A percentile compares a stretch with the other conserved stretches of the same genome.
Evolutionary conservation across 2,113 vertebrate species (phyloP).

Genomic region (Pluvialis apricaria): DNA sequence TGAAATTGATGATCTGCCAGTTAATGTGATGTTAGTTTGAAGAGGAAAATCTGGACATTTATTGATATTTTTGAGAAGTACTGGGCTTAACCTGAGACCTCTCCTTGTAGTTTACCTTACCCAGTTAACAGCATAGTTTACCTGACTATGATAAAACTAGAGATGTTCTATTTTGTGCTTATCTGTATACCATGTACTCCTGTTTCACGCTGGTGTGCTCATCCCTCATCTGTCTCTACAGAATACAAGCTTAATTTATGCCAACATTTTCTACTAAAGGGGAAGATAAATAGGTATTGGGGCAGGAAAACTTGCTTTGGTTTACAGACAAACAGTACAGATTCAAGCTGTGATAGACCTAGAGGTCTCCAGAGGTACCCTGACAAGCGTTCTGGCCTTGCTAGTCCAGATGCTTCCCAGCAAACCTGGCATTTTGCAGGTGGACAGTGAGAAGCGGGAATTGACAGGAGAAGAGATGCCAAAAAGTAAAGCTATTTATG

Average conservation of each 20-base stretch:
- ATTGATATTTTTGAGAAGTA: neutral
- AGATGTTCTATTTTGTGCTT: neutral
- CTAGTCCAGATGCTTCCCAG: neutral
- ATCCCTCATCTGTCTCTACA: neutral
- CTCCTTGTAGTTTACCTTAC: neutral
- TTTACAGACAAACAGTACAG: neutral
- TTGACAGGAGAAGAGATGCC: neutral
- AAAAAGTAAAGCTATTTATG: neutral
- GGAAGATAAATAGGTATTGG: neutral
- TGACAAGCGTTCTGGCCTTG: neutral
- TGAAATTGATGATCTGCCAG: neutral
- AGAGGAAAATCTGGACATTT: neutral
- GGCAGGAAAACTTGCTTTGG: neutral
- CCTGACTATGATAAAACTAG: neutral
- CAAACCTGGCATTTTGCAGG: neutral
- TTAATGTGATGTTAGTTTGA: neutral
- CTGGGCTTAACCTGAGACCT: neutral
- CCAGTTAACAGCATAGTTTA: neutral
- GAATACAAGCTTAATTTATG: neutral
- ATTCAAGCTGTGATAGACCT: neutral
- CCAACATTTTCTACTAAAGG: neutral
- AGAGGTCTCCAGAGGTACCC: neutral
- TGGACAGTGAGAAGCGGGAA: neutral
- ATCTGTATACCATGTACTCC: neutral
- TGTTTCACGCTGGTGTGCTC: neutral